Conservation (phyloP, 2,888 invertebrate species). For the Thumatha senex region DNA sequence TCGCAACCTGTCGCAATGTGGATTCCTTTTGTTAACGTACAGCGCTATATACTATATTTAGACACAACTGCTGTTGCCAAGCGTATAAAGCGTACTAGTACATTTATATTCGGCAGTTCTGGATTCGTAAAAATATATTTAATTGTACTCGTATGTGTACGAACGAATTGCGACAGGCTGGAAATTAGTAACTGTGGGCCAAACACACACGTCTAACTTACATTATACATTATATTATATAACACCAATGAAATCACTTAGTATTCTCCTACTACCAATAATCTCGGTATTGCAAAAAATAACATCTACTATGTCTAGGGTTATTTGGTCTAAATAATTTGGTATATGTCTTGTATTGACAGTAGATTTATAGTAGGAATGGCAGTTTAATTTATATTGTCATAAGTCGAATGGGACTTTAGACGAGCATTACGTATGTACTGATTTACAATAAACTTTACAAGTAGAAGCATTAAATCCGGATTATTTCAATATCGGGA, state of each 20-base stretch:
- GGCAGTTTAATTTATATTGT: conserved; percentile 19
- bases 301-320: conserved; percentile 10
- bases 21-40: conserved; percentile 18
- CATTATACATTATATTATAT: conserved; percentile 46
- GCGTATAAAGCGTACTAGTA: not conserved
- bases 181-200: conserved; percentile 38
- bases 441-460: no score
- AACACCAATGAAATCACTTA: conserved; percentile 41
- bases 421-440: no score
- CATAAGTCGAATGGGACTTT: conserved; percentile 12
- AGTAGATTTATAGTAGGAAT: conserved; percentile 5
- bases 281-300: conserved; percentile 22
- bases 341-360: conserved; percentile 12
- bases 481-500: no score
- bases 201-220: conserved; percentile 35
- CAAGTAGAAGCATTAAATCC: no score
- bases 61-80: conserved; percentile 6
- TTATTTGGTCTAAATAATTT: conserved; percentile 18
- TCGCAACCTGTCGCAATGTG: conserved; percentile 27
- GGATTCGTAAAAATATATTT: conserved; percentile 25
- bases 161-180: conserved; percentile 24
- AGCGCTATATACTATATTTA: conserved; percentile 7
- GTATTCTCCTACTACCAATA: conserved; percentile 45
- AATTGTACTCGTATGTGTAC: conserved; percentile 15
- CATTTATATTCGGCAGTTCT: conserved; percentile 9